These are phyloP conservation scores for Pogonophryne albipinna DNA, from an alignment of 2,797 vertebrate species.

Conservation along the genomic window DNA sequence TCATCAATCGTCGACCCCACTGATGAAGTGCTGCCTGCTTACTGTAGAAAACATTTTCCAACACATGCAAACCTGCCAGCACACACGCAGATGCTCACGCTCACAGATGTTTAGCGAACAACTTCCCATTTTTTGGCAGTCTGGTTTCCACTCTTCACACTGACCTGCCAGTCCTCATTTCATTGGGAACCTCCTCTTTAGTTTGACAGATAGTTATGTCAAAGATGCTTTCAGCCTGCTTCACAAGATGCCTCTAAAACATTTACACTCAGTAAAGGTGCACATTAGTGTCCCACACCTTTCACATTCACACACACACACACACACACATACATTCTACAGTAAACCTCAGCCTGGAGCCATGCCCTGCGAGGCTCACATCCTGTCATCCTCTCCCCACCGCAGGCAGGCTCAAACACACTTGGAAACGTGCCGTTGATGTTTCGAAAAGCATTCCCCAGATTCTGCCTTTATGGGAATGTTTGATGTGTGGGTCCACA, in stretches of 20 bases:
- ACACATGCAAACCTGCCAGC: constrained; percentile 25
- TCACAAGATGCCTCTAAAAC: constrained; percentile 69
- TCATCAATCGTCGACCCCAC: constrained; percentile 25
- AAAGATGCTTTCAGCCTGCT: constrained; percentile 67
- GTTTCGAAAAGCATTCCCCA: constrained; percentile 56
- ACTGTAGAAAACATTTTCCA: constrained; percentile 23
- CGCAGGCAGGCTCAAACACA: constrained; percentile 54
- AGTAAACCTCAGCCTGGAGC: no score
- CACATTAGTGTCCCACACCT: constrained; percentile 70
- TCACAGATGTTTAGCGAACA: constrained; percentile 67
- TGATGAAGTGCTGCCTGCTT: constrained; percentile 18
- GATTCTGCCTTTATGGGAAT: constrained; percentile 62
- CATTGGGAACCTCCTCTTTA: constrained; percentile 60
- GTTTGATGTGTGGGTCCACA: constrained; percentile 61
- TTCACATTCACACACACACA: constrained; percentile 48
- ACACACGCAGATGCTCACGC: constrained; percentile 28
- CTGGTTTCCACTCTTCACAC: constrained; percentile 64
- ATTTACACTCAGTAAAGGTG: constrained; percentile 69
- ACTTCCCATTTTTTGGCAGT: constrained; percentile 67
- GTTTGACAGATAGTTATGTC: constrained; percentile 73
- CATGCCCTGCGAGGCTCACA: constrained; percentile 33
- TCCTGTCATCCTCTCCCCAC: constrained; percentile 57
- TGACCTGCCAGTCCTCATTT: constrained; percentile 60
- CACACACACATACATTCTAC: constrained; percentile 13
- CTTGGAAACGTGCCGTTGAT: constrained; percentile 38